Conservation (phyloP, 30 jellyfish, hydroid and myxozoan genomes). For the Chironex yamaguchii region DNA sequence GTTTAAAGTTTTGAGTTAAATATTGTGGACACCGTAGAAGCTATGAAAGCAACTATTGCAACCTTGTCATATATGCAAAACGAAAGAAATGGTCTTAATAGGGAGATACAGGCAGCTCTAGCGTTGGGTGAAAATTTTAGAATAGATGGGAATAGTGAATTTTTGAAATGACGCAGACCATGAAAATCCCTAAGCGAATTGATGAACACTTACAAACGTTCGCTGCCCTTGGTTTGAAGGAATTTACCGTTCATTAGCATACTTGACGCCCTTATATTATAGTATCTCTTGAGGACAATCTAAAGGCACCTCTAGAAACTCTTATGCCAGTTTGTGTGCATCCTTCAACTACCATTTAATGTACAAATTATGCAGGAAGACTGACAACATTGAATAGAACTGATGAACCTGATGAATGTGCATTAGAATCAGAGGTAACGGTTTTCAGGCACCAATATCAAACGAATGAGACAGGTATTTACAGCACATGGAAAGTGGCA, state of each 20-base stretch:
- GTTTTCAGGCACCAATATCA: conserved; percentile 16
- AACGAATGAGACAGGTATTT: conserved; percentile 20
- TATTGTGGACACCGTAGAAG: conserved; percentile 15
- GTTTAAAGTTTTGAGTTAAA: background rate
- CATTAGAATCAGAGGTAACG: conserved; percentile 19
- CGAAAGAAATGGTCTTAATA: background rate
- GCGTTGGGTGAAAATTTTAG: background rate
- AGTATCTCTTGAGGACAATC: conserved; percentile 6
- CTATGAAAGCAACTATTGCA: conserved; percentile 1
- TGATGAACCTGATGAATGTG: conserved; percentile 40
- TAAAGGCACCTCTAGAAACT: background rate
- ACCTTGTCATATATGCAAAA: conserved; percentile 3
- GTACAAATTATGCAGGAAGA: conserved; percentile 1
- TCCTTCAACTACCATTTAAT: conserved; percentile 5
- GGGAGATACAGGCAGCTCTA: conserved; percentile 19
- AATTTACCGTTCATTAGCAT: background rate
- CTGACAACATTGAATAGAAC: background rate
- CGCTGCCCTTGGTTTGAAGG: background rate
- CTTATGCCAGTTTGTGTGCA: background rate
- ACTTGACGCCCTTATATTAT: background rate
- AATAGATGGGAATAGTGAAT: background rate
- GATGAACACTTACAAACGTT: background rate
- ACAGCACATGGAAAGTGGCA: conserved; percentile 35
- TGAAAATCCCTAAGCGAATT: background rate
- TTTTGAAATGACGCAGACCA: background rate